Evolutionary conservation across 2,113 vertebrate genomes (phyloP).

Genomic region (Chelonoidis abingdonii): DNA sequence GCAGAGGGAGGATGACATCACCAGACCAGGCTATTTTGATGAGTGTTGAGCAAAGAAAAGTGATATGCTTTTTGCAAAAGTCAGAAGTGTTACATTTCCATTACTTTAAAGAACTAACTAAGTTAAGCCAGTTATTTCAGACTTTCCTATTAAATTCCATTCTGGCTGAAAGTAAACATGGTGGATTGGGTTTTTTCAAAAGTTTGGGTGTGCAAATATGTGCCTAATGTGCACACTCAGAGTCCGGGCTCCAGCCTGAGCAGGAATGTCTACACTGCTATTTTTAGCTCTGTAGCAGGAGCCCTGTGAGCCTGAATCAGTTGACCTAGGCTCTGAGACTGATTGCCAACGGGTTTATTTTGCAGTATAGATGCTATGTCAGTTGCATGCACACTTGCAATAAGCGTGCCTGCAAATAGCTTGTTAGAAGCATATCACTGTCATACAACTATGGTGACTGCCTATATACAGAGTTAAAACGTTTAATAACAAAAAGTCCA

Average conservation of each 20-base stretch:
- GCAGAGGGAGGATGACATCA: conserved; percentile 12
- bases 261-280: neutral
- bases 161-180: conserved; percentile 9
- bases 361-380: neutral
- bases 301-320: neutral
- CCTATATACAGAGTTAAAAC: neutral
- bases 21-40: conserved; percentile 34
- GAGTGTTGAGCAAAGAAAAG: neutral
- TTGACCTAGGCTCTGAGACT: neutral
- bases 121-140: neutral
- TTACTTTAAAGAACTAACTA: neutral
- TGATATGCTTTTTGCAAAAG: neutral
- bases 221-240: neutral
- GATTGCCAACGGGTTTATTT: neutral
- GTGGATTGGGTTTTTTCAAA: neutral
- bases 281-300: neutral
- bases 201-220: neutral
- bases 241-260: neutral
- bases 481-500: conserved; percentile 32
- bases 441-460: neutral
- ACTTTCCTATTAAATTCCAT: neutral
- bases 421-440: conserved; percentile 10
- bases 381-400: neutral
- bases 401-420: neutral
- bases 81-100: conserved; percentile 7